Base-by-base conservation (phyloP, 2,888 invertebrate genomes). In the Ernsta delagoae region DNA sequence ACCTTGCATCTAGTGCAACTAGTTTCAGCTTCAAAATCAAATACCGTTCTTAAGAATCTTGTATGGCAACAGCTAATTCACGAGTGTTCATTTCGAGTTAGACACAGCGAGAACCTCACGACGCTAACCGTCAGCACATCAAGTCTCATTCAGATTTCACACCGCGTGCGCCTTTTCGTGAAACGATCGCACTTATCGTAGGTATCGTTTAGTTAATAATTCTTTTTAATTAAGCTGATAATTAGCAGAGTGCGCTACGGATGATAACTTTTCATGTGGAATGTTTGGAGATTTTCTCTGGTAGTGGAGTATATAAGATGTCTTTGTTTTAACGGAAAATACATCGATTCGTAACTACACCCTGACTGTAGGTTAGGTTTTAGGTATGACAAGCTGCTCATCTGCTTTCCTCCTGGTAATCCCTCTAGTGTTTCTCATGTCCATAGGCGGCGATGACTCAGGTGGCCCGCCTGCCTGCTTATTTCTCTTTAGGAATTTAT, bases 181-280 rank as follows among this genome's bases (percentile, higher is more conserved):
- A n/a, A 5, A 34, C 57, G 39, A 56, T 39, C 39, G 6, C 36
- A 50, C 61, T 48, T 31, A 6, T 53, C n/a, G 9, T 53, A 61
- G n/a, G n/a, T n/a, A n/a, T 36, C 48, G 48, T 34, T 48, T 61
- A 61, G 36, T 50, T 61, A 50, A 24, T 34, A 50, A 61, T 34
- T 48, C 61, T 61, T 61, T 61, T 48, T n/a, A 50, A 48, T 59
- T 34, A n/a, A 12, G 59, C 12, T 39, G 36, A n/a, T 31, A 56
- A 56, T 56, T 34, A 56, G 56, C 56, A 36, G 0, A 5, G 53
- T 31, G 11, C 6, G 34, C 56, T 0, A 3, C 6, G 56, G n/a
- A 6, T 36, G 31, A 9, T 56, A 41, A n/a, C 4, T 45, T 45
- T 45, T n/a, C 45, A 11, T 9, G 8, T 16, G 50, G 7, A 16